A percentile compares a stretch with the other conserved stretches of the same genome.
phyloP scores from a whole-genome alignment of 2,888 invertebrate genomes.

The Drosophila anomelani region DNA sequence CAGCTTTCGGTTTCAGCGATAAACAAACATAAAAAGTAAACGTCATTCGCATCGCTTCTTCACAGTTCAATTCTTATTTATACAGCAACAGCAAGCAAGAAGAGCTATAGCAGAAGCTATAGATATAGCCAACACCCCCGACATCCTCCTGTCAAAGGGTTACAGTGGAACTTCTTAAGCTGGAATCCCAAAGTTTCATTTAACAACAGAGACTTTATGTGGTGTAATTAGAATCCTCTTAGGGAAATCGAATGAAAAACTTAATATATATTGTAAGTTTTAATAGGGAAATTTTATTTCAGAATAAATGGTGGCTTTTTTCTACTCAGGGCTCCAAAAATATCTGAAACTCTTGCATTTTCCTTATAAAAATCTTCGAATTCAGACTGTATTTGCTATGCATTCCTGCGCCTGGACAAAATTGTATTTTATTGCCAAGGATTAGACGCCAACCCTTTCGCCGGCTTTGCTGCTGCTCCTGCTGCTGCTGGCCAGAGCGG shows the following conservation, averaged over 20 bases:
- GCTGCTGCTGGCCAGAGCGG: conserved; percentile 13
- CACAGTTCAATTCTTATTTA: conserved; percentile 79
- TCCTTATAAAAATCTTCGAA: neutral
- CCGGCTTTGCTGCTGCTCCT: neutral
- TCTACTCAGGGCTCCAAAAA: neutral
- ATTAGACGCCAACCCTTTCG: conserved; percentile 63
- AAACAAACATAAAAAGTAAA: conserved; percentile 78
- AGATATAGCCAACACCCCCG: conserved; percentile 47
- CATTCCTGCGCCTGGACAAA: conserved; percentile 52
- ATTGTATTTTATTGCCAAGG: conserved; percentile 75
- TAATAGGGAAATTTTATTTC: no score
- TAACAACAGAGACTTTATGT: neutral
- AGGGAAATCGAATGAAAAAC: neutral
- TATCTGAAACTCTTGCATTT: neutral
- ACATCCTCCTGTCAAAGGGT: conserved; percentile 47
- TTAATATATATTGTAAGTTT: no score
- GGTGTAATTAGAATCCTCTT: neutral
- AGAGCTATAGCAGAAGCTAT: conserved; percentile 37
- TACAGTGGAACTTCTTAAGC: conserved; percentile 10
- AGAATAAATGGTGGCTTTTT: no score
- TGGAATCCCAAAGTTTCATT: no score
- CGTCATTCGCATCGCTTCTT: conserved; percentile 56
- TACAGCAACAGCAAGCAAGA: conserved; percentile 38
- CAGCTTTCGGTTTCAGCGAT: conserved; percentile 70
- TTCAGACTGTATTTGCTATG: conserved; percentile 18